phyloP scores from a whole-genome alignment of 2,888 invertebrate genomes.

The Tuta absoluta region DNA sequence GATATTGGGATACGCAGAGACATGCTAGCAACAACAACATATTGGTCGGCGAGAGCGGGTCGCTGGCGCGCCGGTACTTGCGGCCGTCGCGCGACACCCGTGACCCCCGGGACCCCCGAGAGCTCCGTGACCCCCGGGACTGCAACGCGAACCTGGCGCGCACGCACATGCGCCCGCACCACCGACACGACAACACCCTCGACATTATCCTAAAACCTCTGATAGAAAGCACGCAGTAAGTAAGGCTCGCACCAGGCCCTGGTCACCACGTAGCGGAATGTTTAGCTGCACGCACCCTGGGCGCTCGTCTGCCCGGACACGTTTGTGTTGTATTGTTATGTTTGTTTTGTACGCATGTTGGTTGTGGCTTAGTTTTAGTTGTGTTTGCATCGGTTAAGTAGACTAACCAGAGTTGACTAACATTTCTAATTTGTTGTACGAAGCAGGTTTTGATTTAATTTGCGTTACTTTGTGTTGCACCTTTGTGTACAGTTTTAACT shows the following conservation, averaged over 20 bases:
- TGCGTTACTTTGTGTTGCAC: constrained; percentile 35
- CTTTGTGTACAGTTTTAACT: constrained; percentile 29
- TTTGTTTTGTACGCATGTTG: constrained; percentile 58
- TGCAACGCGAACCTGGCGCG: constrained; percentile 74
- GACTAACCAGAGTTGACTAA: constrained; percentile 65
- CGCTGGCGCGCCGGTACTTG: constrained; percentile 74
- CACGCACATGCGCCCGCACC: constrained; percentile 68
- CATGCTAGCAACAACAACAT: constrained; percentile 83
- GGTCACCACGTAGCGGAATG: constrained; percentile 68
- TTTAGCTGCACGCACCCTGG: constrained; percentile 67
- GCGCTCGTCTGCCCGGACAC: constrained; percentile 42
- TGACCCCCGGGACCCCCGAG: constrained; percentile 38
- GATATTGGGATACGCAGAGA: constrained; percentile 78
- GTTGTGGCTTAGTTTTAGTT: constrained; percentile 49
- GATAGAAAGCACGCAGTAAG: constrained; percentile 82
- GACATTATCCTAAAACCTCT: constrained; percentile 81
- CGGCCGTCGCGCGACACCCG: constrained; percentile 62
- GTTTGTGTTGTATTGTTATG: constrained; percentile 41
- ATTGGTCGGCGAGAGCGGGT: constrained; percentile 76
- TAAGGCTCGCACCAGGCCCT: constrained; percentile 57
- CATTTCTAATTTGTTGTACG: constrained; percentile 40
- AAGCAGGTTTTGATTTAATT: constrained; percentile 31
- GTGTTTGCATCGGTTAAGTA: constrained; percentile 41
- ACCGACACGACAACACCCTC: constrained; percentile 79
- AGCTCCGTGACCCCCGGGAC: constrained; percentile 53